Evolutionary conservation across 1,140 invertebrate genomes (phyloP).

Genomic region (Papilio xuthus): DNA sequence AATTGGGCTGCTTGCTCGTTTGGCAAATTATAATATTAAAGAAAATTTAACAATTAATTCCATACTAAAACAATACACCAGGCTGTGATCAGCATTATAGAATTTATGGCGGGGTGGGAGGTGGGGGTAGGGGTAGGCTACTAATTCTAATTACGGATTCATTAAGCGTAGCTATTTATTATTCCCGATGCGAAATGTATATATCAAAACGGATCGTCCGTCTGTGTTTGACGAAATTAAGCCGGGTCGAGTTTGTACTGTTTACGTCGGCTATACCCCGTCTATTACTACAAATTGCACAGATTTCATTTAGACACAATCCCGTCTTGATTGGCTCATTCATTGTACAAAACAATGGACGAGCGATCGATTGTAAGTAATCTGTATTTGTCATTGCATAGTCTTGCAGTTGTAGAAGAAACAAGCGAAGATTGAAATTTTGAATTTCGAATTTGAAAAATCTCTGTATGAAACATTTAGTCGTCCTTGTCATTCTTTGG

Average conservation of each 20-base stretch:
- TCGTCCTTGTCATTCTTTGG: too few species aligned
- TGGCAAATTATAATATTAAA: too few species aligned
- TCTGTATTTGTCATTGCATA: conserved; percentile 8
- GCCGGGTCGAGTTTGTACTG: conserved; percentile 42
- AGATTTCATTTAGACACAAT: conserved; percentile 43
- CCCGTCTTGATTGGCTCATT: conserved; percentile 33
- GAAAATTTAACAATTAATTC: conserved; percentile 27
- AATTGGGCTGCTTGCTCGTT: too few species aligned
- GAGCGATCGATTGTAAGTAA: not conserved
- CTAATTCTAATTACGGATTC: conserved; percentile 55
- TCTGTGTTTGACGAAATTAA: conserved; percentile 60
- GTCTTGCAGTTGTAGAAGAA: conserved; percentile 12
- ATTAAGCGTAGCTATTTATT: conserved; percentile 56
- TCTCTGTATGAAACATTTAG: too few species aligned
- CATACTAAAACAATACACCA: not conserved
- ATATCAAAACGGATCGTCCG: conserved; percentile 54
- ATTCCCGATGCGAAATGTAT: conserved; percentile 55
- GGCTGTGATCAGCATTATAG: not conserved
- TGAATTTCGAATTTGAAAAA: conserved; percentile 12
- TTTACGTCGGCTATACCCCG: conserved; percentile 40
- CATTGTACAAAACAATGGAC: conserved; percentile 10
- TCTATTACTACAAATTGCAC: conserved; percentile 40
- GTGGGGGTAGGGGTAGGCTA: not conserved
- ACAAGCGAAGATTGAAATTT: conserved; percentile 1
- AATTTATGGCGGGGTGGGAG: not conserved